These are phyloP conservation scores for Podilymbus podiceps DNA, from an alignment of 2,113 vertebrate genomes.

Conservation along the genomic window DNA sequence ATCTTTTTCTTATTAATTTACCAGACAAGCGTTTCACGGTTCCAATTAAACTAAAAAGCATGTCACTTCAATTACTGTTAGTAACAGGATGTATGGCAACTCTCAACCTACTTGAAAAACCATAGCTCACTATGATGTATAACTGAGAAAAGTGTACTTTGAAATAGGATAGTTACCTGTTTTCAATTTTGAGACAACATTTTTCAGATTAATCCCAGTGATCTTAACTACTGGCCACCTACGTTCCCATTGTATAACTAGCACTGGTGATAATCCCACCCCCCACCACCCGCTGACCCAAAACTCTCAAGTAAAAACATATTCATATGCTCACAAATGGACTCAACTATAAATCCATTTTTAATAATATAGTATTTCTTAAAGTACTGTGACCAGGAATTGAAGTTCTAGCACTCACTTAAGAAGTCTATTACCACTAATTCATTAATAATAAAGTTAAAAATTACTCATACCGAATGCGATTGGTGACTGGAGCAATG, in stretches of 20 bases:
- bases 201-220: neutral
- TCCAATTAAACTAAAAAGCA: neutral
- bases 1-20: neutral
- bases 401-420: conserved; percentile 57
- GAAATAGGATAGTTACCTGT: neutral
- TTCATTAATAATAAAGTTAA: conserved; percentile 70
- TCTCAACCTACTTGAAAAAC: neutral
- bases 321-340: neutral
- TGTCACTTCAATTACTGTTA: neutral
- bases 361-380: neutral
- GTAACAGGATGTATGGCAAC: neutral
- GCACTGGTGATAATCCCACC: neutral
- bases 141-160: neutral
- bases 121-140: neutral
- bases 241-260: neutral
- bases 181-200: neutral
- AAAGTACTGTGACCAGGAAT: conserved; percentile 46
- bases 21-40: neutral
- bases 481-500: conserved; percentile 81
- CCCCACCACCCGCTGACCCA: neutral
- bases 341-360: conserved; percentile 25
- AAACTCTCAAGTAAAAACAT: conserved; percentile 29
- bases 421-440: conserved; percentile 64
- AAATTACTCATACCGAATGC: conserved; percentile 85
- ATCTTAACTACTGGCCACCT: neutral